Percentiles rank a stretch among this genome's conserved stretches.
Evolutionary conservation across 2,113 vertebrate genomes (phyloP).

Genomic region (Lates calcarifer): DNA sequence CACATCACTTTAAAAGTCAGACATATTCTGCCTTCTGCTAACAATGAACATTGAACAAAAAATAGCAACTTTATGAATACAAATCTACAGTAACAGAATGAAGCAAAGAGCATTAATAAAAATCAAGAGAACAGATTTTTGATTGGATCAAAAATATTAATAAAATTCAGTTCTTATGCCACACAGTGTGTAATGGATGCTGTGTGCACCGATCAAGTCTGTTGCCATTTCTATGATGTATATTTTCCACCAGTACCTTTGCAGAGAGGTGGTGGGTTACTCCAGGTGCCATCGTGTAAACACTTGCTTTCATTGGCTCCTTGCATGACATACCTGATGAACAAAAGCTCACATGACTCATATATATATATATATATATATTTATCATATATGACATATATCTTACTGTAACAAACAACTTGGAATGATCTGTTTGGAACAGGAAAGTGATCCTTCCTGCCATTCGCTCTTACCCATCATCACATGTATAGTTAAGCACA

Average conservation of each 20-base stretch:
- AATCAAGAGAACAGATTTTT: too few relatives aligned
- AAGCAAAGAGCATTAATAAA: too few relatives aligned
- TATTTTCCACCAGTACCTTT: constrained; percentile 80
- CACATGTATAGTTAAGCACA: constrained; percentile 84
- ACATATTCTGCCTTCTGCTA: neutral
- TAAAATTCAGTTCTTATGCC: too few relatives aligned
- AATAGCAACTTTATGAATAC: too few relatives aligned
- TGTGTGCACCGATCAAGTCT: neutral
- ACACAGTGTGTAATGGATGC: neutral
- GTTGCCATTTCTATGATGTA: neutral
- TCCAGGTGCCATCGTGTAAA: constrained; percentile 87
- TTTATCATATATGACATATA: too few relatives aligned
- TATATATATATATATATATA: too few relatives aligned
- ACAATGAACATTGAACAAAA: neutral
- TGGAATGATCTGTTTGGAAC: neutral
- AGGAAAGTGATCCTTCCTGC: neutral
- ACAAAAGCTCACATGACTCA: neutral
- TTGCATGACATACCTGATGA: constrained; percentile 85
- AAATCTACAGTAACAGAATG: neutral
- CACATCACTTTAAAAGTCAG: too few relatives aligned
- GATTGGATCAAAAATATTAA: too few relatives aligned
- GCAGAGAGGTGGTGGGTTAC: constrained; percentile 81
- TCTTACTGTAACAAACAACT: neutral
- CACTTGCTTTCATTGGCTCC: constrained; percentile 86
- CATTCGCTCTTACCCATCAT: constrained; percentile 85